Conservation (phyloP, 1,140 invertebrate genomes). For the Hormaphis cornu region DNA sequence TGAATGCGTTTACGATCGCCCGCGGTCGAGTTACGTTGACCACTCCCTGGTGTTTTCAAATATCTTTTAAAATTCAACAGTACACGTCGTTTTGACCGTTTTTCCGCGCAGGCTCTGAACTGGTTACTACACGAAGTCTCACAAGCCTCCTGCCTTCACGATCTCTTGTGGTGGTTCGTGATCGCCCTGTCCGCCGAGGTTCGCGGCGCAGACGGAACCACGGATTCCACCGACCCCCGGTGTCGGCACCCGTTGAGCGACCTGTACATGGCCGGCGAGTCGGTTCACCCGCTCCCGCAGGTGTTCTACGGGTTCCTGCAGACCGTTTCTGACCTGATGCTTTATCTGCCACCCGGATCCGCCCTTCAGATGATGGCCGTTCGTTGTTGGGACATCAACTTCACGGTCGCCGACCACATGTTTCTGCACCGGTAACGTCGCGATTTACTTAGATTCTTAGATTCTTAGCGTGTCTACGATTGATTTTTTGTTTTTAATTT, state of each 20-base stretch:
- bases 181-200: constrained; percentile 41
- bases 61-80: no score
- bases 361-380: constrained; percentile 85
- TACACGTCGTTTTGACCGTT: no score
- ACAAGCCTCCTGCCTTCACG: constrained; percentile 80
- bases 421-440: constrained; percentile 72
- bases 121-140: constrained; percentile 89
- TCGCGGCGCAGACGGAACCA: constrained; percentile 40
- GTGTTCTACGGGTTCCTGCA: constrained; percentile 82
- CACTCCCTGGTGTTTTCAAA: no score
- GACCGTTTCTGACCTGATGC: constrained; percentile 85
- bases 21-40: no score
- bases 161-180: constrained; percentile 92
- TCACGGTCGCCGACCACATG: constrained; percentile 76
- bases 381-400: constrained; percentile 84
- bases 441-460: background rate
- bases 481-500: background rate
- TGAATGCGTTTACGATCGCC: no score
- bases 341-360: constrained; percentile 76
- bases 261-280: constrained; percentile 67
- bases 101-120: constrained; percentile 82
- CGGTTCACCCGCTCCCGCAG: constrained; percentile 65
- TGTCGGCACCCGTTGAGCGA: constrained; percentile 76
- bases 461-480: background rate
- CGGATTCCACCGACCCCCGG: background rate